These are phyloP conservation scores for Campylomormyrus tamandua DNA, from an alignment of 2,113 vertebrate genomes.

Conservation along the genomic window DNA sequence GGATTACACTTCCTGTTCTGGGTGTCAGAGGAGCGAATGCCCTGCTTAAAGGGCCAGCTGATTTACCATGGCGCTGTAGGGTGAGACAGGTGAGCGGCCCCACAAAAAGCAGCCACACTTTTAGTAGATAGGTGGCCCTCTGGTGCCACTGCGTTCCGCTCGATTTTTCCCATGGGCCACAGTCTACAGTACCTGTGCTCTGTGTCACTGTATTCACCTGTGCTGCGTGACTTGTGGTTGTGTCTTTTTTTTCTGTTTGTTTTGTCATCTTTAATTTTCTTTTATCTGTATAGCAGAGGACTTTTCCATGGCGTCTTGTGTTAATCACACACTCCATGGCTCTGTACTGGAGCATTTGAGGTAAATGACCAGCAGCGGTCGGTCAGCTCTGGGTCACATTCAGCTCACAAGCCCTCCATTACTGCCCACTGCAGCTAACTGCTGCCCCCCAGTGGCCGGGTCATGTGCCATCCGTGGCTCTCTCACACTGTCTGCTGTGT, in stretches of 20 bases:
- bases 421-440: background rate
- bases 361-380: background rate
- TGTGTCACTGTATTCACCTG: background rate
- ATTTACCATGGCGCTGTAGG: background rate
- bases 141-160: background rate
- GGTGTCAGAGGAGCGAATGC: background rate
- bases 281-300: background rate
- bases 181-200: background rate
- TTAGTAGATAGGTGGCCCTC: background rate
- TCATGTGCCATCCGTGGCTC: background rate
- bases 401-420: background rate
- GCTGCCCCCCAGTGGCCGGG: background rate
- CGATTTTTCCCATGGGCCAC: background rate
- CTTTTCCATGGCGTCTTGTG: background rate
- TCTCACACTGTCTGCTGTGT: background rate
- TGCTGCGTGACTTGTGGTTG: background rate
- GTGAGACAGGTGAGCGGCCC: background rate
- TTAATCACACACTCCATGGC: background rate
- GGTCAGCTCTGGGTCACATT: background rate
- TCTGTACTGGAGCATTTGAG: constrained; percentile 2
- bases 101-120: background rate
- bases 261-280: background rate
- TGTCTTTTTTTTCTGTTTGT: background rate
- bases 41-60: background rate
- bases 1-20: background rate